Evolutionary conservation across 1,140 invertebrate species (phyloP), one percentile per base, ranked within the genome.

Genomic region (Trichoplusia ni): DNA sequence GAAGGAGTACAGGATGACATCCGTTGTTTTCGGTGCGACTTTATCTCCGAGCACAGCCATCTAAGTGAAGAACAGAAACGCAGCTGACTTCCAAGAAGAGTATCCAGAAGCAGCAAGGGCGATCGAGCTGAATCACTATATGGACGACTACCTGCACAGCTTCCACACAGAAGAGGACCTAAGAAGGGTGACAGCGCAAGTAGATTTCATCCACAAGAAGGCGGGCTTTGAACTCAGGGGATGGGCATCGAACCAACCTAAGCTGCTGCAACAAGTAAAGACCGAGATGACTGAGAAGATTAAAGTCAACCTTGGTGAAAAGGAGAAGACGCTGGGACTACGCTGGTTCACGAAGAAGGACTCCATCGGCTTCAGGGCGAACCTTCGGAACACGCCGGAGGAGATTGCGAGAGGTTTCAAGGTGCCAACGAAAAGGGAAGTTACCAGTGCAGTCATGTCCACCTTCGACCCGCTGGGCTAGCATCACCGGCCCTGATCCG

Each of bases 91-190:
- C 47, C 7, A 18, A 5, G 11, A 62, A 2, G 4, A 53, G n/a
- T 67, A 63, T 33, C 81, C 81, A 0, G 29, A 54, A 13, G 79
- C 81, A 0, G 67, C 56, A 0, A 33, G 35, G 0, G 71, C 75
- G 0, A 69, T 84, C 0, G 9, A 56, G 2, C 0, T 65, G 1
- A 64, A 77, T 18, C 74, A 71, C 33, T 87, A 84, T 42, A 81
- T 84, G 64, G 82, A 85, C 47, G 81, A 87, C 38, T 85, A 76
- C 11, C 0, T 69, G 1, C 29, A 44, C 1, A 63, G 59, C 16
- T 47, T 47, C 11, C 33, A 56, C 16, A 9, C 5, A 9, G 53
- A 9, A 27, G 35, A 46, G 4, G 38, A 40, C 5, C 58, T 61
- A 5, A 14, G n/a, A 9, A 37, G 35, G 7, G 21, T 16, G 6